Evolutionary conservation across 2,797 vertebrate species (phyloP).

Genomic region (Neopelma chrysocephalum): DNA sequence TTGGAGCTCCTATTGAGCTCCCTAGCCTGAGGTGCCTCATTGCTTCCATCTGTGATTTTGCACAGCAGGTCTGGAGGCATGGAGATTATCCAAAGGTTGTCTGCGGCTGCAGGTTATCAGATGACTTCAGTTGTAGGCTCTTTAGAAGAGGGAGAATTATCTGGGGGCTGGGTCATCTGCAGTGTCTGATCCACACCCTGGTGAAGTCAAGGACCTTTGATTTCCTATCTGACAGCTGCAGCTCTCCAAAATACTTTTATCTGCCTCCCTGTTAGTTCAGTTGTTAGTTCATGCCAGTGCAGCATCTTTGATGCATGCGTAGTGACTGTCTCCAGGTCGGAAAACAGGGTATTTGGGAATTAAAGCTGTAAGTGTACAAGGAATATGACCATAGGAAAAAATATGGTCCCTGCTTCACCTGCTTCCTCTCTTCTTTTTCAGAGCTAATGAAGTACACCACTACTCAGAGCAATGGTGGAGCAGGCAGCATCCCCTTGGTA

Average conservation of each 20-base stretch:
- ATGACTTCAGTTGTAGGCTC: background rate
- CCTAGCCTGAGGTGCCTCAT: background rate
- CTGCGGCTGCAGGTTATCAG: background rate
- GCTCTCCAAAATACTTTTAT: background rate
- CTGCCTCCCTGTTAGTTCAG: background rate
- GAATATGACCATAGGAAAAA: background rate
- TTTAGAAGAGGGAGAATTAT: constrained; percentile 4
- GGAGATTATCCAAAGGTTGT: background rate
- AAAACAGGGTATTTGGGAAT: background rate
- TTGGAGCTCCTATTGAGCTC: background rate
- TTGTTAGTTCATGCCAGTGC: background rate
- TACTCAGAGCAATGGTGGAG: background rate
- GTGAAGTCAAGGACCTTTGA: background rate
- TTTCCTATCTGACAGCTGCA: background rate
- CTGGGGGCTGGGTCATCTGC: background rate
- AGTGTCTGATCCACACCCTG: background rate
- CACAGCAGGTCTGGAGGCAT: background rate
- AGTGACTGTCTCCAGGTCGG: background rate
- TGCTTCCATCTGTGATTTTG: background rate
- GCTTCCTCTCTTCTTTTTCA: background rate
- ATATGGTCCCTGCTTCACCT: background rate
- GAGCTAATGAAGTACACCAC: background rate
- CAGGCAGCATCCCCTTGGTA: background rate
- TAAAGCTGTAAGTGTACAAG: background rate
- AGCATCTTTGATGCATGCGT: background rate